Evolutionary conservation across 2,797 vertebrate species (phyloP), one percentile per base, ranked within the genome.

Genomic region (Leuciscus waleckii): DNA sequence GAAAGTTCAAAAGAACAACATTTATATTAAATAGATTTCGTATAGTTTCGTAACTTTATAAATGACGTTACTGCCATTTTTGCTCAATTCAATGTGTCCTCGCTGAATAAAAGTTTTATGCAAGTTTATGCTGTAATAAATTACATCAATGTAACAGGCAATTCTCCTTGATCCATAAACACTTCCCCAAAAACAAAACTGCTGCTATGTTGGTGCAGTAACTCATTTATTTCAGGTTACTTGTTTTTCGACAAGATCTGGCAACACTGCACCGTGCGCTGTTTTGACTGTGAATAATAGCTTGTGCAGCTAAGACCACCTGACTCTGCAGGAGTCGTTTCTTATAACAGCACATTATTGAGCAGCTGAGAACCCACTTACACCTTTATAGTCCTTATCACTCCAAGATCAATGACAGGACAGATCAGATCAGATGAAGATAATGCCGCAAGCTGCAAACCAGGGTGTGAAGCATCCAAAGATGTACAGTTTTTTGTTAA

Each of bases 281-380:
- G 54, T 79, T 87, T 84, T 56, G 85, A 81, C 88, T 73, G 76
- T 82, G 87, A 89, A 71, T 43, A 85, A 87, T 81, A 79, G 86
- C 82, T 83, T 61, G 37, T 75, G 68, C 84, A 73, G 41, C 87
- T 67, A 46, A 68, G 87, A 89, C 39, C 89, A 79, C 78, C 90
- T 89, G 89, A 70, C 83, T 81, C 79, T 39, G 87, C 89, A 75
- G 85, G 85, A 87, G 70, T 58, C 61, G 76, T 79, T 51, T 77
- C 29, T 74, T 54, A 84, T 67, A 75, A 87, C 74, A 81, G 78
- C 76, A 88, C 74, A 67, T 77, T 87, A 81, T 85, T 68, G 76
- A 90, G 83, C 46, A 79, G 51, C 79, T 81, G 54, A 68, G 79
- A 77, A 37, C 49, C 58, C 79, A 79, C 65, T 82, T 70, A 71